A percentile compares a stretch with the other conserved stretches of the same genome.
phyloP scores from a whole-genome alignment of 2,888 invertebrate genomes.

The Harmothoe impar region DNA sequence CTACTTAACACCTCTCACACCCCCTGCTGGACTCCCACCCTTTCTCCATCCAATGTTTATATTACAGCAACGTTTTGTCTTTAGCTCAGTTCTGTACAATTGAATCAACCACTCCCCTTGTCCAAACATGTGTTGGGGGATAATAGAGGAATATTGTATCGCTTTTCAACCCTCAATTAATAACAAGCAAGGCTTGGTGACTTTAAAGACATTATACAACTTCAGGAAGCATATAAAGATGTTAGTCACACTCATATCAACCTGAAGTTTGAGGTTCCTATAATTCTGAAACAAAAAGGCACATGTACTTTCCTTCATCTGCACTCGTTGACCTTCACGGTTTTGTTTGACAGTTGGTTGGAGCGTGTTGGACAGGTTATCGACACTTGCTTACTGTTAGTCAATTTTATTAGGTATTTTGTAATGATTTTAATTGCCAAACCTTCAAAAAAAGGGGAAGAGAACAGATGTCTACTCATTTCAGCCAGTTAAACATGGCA shows the following conservation, averaged over 20 bases:
- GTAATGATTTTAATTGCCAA: not conserved
- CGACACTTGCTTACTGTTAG: not conserved
- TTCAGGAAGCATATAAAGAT: not conserved
- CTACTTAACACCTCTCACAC: not conserved
- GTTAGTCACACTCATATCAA: slow-evolving; percentile 31
- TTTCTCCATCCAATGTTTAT: not conserved
- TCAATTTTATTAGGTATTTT: not conserved
- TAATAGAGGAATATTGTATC: not conserved
- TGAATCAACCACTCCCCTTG: not conserved
- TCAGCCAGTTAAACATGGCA: not conserved
- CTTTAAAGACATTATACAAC: not conserved
- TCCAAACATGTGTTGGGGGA: not conserved
- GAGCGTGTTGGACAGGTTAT: not conserved
- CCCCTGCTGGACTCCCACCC: not conserved
- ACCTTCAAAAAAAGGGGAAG: not conserved
- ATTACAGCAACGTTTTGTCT: not conserved
- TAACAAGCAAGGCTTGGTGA: not conserved
- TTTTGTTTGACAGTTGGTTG: not conserved
- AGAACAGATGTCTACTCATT: not conserved
- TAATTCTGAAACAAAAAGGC: not conserved
- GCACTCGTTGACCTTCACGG: not conserved
- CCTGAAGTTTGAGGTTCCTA: not conserved
- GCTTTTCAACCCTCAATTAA: not conserved
- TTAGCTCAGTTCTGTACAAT: not conserved
- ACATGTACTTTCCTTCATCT: not conserved